Evolutionary conservation across 2,113 vertebrate species (phyloP).

Genomic region (Deroptyus accipitrinus): DNA sequence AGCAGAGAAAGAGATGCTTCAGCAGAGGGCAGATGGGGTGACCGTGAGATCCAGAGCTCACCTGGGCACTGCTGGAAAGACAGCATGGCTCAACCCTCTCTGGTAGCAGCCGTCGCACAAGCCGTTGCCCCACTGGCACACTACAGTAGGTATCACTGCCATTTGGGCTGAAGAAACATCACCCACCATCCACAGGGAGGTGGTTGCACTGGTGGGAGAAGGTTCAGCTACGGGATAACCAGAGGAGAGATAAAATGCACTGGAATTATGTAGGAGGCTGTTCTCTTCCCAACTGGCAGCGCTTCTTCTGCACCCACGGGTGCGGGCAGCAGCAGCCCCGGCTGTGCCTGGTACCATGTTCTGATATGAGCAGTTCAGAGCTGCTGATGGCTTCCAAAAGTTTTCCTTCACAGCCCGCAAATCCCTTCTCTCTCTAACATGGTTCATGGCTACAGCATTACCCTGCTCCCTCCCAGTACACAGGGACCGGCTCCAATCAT

Average conservation of each 20-base stretch:
- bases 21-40: neutral
- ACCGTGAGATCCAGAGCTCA: neutral
- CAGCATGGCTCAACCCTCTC: neutral
- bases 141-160: no score
- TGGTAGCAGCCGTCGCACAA: neutral
- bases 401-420: neutral
- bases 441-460: neutral
- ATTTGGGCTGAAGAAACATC: neutral
- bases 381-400: neutral
- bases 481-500: rapidly evolving
- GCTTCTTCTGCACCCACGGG: rapidly evolving
- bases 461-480: neutral
- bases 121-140: neutral
- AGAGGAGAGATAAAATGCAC: neutral
- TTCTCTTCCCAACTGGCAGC: neutral
- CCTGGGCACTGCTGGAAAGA: neutral
- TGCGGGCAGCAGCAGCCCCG: rapidly evolving
- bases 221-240: neutral
- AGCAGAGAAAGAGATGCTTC: neutral
- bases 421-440: neutral
- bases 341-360: neutral
- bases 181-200: rapidly evolving
- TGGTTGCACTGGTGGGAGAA: neutral
- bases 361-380: neutral
- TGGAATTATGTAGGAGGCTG: neutral